Conservation (phyloP, 2,888 invertebrate species). For the Pachymerium ferrugineum region DNA sequence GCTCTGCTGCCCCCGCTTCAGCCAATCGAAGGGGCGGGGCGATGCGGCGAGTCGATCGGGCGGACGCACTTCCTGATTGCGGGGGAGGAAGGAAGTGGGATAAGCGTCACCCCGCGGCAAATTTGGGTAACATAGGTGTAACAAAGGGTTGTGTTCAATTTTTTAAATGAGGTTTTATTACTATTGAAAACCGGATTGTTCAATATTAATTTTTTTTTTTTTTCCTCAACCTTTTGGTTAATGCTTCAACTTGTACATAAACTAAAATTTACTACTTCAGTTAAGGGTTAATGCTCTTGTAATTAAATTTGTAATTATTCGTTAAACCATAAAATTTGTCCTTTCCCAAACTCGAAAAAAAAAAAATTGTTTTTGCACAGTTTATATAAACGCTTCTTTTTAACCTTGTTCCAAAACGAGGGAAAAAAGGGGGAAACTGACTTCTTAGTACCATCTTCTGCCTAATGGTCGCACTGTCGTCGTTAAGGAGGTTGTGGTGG, state of each 20-base stretch:
- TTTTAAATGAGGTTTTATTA: background rate
- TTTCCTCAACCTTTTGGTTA: background rate
- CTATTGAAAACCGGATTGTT: background rate
- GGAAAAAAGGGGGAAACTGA: background rate
- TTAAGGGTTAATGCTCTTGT: background rate
- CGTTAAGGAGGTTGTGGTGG: conserved; percentile 23
- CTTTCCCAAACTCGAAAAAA: background rate
- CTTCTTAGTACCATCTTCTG: conserved; percentile 25
- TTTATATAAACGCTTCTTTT: background rate
- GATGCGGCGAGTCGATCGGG: conserved; percentile 13
- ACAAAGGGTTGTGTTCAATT: background rate
- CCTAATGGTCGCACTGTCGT: conserved; percentile 15
- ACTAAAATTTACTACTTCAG: background rate
- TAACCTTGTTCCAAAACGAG: background rate
- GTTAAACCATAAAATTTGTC: background rate
- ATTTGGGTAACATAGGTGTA: background rate
- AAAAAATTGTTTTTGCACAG: no score
- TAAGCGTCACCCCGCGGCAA: background rate
- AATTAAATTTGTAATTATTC: conserved; percentile 3
- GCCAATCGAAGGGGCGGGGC: conserved; percentile 14
- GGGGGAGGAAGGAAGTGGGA: background rate
- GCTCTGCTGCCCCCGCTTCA: background rate
- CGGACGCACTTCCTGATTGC: conserved; percentile 8
- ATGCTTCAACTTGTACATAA: background rate
- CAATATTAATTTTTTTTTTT: background rate